Base-by-base conservation (phyloP, 2,113 vertebrate genomes). In the Gallinago paraguaiae region DNA sequence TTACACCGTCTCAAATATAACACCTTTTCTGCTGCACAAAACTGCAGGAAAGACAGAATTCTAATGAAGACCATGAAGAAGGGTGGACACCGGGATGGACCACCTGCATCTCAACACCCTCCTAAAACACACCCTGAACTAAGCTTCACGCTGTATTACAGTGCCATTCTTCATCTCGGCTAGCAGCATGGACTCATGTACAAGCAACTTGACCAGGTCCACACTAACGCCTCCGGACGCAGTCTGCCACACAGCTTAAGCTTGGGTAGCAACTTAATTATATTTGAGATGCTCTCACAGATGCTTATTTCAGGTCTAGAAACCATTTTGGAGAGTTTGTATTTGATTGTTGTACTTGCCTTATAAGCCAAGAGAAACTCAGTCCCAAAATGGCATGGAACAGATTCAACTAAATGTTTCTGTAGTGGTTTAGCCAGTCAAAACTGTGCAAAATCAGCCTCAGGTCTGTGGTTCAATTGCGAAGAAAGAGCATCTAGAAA, bases 181-280 rank as follows among this genome's bases (percentile, higher is more conserved):
- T 25, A 75, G 56, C 87, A 79, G 77, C 24, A 53, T 0, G 3
- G 81, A 64, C 30, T 69, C 16, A 6, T 0, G 0, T 17, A 17
- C n/a, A 45, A 37, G 25, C 16, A 28, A 74, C 57, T 18, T 28
- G 41, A 18, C 33, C 35, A 72, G 6, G 30, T 45, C 45, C 35
- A 76, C 30, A 22, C 39, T 2, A 53, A 72, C 0, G 5, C 43
- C 53, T 51, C 41, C 35, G 16, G 8, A 41, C 6, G 6, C 24
- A 41, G 20, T 9, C 63, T 76, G 68, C 12, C 30, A 23, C 1
- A 30, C n/a, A 53, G 37, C 33, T 70, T 23, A 56, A 11, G 30
- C 41, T 27, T 45, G 10, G 51, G 30, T 7, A 70, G 60, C 53
- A 78, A 27, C 53, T 59, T 43, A 37, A 53, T 18, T n/a, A 6